Conservation (phyloP, 1,140 invertebrate genomes). For the Drosophila persimilis region DNA sequence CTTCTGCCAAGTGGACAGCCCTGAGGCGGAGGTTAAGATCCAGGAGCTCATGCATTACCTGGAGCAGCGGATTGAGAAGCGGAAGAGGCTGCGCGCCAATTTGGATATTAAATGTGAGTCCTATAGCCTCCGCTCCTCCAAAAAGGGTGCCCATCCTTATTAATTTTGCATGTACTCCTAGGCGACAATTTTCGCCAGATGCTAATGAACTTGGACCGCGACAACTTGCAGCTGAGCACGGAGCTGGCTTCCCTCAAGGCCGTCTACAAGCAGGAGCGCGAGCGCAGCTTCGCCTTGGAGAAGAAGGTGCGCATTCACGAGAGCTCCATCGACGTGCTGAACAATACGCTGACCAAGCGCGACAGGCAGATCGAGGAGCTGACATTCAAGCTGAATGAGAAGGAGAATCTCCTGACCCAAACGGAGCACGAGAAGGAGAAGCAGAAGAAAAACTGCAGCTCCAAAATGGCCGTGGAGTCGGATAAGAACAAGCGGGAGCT, state of each 20-base stretch:
- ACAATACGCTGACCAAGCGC: conserved; percentile 84
- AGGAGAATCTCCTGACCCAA: conserved; percentile 88
- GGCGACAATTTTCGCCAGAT: conserved; percentile 87
- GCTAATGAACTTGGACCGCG: conserved; percentile 87
- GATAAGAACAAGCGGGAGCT: conserved; percentile 88
- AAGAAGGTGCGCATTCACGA: conserved; percentile 85
- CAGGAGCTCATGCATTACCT: conserved; percentile 88
- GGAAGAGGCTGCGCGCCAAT: conserved; percentile 84
- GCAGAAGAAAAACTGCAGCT: conserved; percentile 88
- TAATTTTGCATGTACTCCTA: conserved; percentile 40
- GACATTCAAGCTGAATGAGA: conserved; percentile 85
- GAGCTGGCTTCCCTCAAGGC: conserved; percentile 87
- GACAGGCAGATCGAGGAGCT: conserved; percentile 72
- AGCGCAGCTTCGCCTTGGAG: conserved; percentile 84
- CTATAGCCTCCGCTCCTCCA: accelerated
- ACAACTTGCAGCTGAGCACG: conserved; percentile 86
- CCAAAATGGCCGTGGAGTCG: conserved; percentile 88
- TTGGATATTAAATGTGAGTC: conserved; percentile 69
- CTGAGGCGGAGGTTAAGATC: conserved; percentile 87
- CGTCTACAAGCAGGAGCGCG: conserved; percentile 86
- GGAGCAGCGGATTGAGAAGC: conserved; percentile 87
- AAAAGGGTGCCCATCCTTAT: not conserved
- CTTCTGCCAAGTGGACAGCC: conserved; percentile 87
- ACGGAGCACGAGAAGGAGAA: conserved; percentile 90
- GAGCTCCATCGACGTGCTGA: conserved; percentile 84